These are phyloP conservation scores for Rhinoraja longicauda DNA, from an alignment of 2,797 vertebrate species.

Conservation along the genomic window DNA sequence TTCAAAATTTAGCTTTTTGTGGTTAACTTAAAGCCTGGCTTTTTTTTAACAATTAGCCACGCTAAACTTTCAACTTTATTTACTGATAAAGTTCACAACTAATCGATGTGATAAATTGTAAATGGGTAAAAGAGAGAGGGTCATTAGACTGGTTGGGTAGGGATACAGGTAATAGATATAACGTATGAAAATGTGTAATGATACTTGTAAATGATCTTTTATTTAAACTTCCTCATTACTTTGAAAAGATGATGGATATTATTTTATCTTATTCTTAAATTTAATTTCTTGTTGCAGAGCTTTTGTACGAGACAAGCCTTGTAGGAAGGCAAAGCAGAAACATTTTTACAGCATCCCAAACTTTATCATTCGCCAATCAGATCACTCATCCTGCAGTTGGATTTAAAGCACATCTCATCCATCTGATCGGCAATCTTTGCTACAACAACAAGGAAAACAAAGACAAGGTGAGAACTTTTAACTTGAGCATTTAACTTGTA, in stretches of 20 bases:
- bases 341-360: slow-evolving; percentile 69
- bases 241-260: background rate
- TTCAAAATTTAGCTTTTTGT: background rate
- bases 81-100: background rate
- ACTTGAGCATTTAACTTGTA: background rate
- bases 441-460: slow-evolving; percentile 76
- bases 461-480: slow-evolving; percentile 69
- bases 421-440: slow-evolving; percentile 88
- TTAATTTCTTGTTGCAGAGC: slow-evolving; percentile 58
- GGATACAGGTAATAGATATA: background rate
- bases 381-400: slow-evolving; percentile 62
- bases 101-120: background rate
- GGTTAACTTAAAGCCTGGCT: too few species aligned
- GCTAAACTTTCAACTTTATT: too few species aligned
- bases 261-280: background rate
- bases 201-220: background rate
- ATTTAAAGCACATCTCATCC: slow-evolving; percentile 90
- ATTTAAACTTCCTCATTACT: background rate
- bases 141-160: background rate
- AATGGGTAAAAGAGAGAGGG: background rate
- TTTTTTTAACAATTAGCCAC: too few species aligned
- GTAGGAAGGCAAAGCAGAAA: slow-evolving; percentile 72
- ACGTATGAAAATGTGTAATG: background rate
- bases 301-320: slow-evolving; percentile 72
- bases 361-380: slow-evolving; percentile 56